Percentiles rank a stretch among this genome's conserved stretches.
These are phyloP conservation scores for Apaloderma vittatum DNA, from an alignment of 2,113 vertebrate genomes.

Conservation along the genomic window DNA sequence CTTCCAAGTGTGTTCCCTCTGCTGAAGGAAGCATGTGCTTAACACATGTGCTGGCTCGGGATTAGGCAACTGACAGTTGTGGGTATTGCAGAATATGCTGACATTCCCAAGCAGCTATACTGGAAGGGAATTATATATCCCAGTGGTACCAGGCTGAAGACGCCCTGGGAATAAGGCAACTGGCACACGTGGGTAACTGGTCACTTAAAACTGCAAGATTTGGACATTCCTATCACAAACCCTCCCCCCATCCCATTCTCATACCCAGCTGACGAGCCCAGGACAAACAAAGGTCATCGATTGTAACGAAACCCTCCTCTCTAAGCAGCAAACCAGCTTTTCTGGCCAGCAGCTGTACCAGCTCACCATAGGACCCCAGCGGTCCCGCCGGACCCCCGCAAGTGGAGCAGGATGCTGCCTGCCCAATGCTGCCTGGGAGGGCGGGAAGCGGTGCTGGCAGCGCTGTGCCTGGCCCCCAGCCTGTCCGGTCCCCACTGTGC, in stretches of 20 bases:
- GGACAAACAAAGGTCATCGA: constrained; percentile 5
- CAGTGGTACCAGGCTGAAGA: constrained; percentile 44
- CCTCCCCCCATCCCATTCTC: neutral
- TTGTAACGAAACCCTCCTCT: constrained; percentile 27
- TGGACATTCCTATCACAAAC: neutral
- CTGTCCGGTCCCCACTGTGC: accelerated
- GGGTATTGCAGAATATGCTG: constrained; percentile 17
- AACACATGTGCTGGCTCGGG: constrained; percentile 59
- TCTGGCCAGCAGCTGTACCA: neutral
- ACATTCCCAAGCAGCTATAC: constrained; percentile 27
- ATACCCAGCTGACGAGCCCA: neutral
- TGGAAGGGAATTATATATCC: constrained; percentile 32
- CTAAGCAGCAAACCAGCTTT: neutral
- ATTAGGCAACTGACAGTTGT: constrained; percentile 59
- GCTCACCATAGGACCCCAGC: neutral
- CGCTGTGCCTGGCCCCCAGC: neutral
- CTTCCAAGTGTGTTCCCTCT: constrained; percentile 29
- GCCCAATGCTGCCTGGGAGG: neutral
- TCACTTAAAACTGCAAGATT: constrained; percentile 47
- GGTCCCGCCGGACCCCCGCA: neutral
- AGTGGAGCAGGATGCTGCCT: neutral
- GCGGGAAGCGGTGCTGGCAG: neutral
- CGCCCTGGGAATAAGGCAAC: constrained; percentile 58
- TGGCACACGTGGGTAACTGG: neutral
- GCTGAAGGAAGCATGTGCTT: constrained; percentile 47